Base-by-base conservation (phyloP, 2,113 vertebrate genomes). In the Amazona vittata region DNA sequence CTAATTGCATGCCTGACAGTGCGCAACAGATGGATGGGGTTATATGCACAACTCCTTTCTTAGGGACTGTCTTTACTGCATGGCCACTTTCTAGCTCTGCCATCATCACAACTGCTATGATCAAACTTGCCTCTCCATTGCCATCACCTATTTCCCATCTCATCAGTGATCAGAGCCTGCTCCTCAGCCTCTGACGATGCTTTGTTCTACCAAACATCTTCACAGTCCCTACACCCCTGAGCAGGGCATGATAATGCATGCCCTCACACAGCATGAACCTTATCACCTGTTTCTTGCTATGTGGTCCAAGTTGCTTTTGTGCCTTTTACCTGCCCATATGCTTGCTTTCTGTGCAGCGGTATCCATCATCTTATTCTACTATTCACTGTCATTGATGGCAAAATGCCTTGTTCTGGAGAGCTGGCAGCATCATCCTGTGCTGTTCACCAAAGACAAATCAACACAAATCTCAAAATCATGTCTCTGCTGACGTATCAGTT, bases 211-310 rank as follows among this genome's bases (percentile, higher is more conserved):
- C 35, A 89, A 69, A 55, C 1, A 14, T 8, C 52, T 35, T 25
- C 9, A 2, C 44, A 84, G 78, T 18, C 5, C 26, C 29, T 8
- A 11, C 1, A 67, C n/a, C 15, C 43, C 53, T 15, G 18, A 57
- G 12, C 13, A 16, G 12, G 18, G 26, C 4, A 4, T 1, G 3
- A 28, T 9, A 33, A 74, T 22, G 33, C 0, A 0, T 0, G 0
- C 19, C 28, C 24, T 46, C 43, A 50, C 35, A 5, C 5, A 39
- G 26, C 0, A 0, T 7, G 3, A 64, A 8, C 33, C 53, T 50
- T 33, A 21, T n/a, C 22, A 22, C 8, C 15, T 62, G 1, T 26
- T 78, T 44, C 53, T 81, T 1, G 0, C 55, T n/a, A 15, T 6
- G 10, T 11, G 11, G 26, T 19, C n/a, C 50, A 29, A 24, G 17